Base-by-base conservation (phyloP, 2,113 vertebrate genomes). In the Prunella himalayana region DNA sequence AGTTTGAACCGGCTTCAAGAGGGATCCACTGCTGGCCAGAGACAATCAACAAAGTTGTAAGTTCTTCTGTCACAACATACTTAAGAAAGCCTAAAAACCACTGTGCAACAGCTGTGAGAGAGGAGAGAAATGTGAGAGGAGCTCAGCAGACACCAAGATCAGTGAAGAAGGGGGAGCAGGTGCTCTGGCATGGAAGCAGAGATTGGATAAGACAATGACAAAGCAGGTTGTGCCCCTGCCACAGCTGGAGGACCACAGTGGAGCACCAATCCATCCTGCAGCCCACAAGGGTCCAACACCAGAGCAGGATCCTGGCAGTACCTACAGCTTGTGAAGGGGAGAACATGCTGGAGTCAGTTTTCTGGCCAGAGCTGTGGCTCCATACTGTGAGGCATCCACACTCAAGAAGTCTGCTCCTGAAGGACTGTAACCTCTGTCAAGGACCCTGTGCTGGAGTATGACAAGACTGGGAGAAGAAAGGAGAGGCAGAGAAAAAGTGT, bases 301-400 rank as follows among this genome's bases (percentile, higher is more conserved):
- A 19, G 14, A 64, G 31, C 24, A 72, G 59, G 11, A 2, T 68
- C 11, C 19, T 17, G 23, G 12, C 42, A 73, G 22, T 12, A 79
- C 16, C 14, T 53, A 19, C 17, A 64, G 20, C 9, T 24, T 28
- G 2, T 49, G 39, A 15, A 39, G 14, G 35, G 27, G 6, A 39
- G 6, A 7, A 44, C 23, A 27, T 3, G 2, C 35, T 31, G n/a
- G 11, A 35, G 13, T 6, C 8, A 17, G 8, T n/a, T 70, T 90
- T 53, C 53, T n/a, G 12, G 2, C 12, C 22, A 22, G 31, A 86
- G 9, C 7, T 59, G 15, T 11, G 21, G 5, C 12, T 13, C 24
- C 0, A 0, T 11, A 6, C 30, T 7, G 3, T 51, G 39, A 27
- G 31, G 7, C n/a, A 60, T 17, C 9, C 18, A 45, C 9, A 2